Conservation (phyloP, 2,113 vertebrate species). For the Tragelaphus imberbis region DNA sequence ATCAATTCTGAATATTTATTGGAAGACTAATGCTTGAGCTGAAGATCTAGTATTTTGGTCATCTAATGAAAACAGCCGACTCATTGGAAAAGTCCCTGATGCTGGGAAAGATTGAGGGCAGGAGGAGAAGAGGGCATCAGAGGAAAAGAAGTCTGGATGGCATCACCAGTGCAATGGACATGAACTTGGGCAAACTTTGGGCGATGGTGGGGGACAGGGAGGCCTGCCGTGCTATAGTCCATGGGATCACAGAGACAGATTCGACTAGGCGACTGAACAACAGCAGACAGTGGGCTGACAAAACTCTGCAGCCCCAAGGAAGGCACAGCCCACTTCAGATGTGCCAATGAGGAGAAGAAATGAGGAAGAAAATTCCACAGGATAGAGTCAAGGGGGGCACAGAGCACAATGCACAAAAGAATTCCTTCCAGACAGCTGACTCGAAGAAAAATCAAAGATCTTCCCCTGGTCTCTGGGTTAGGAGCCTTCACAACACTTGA, state of each 20-base stretch:
- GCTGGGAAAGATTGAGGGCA: neutral
- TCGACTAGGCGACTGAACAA: neutral
- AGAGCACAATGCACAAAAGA: neutral
- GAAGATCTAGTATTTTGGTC: neutral
- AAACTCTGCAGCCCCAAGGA: neutral
- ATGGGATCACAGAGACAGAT: neutral
- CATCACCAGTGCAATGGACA: neutral
- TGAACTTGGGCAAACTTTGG: neutral
- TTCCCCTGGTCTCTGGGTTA: neutral
- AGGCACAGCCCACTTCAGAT: neutral
- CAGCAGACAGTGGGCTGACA: too few relatives aligned
- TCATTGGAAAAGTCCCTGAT: neutral
- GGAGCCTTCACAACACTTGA: neutral
- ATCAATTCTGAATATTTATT: neutral
- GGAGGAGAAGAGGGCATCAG: neutral
- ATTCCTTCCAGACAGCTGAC: neutral
- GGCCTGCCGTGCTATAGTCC: rapidly evolving
- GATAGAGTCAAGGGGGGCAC: rapidly evolving
- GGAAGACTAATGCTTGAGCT: neutral
- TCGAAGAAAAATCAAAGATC: neutral
- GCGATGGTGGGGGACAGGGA: rapidly evolving
- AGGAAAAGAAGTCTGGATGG: neutral
- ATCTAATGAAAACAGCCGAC: neutral
- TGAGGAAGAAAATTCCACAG: neutral
- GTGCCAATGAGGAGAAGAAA: neutral